Percentiles rank a stretch among this genome's conserved stretches.
Conservation (phyloP, 2,797 vertebrate species). For the Microhierax caerulescens region DNA sequence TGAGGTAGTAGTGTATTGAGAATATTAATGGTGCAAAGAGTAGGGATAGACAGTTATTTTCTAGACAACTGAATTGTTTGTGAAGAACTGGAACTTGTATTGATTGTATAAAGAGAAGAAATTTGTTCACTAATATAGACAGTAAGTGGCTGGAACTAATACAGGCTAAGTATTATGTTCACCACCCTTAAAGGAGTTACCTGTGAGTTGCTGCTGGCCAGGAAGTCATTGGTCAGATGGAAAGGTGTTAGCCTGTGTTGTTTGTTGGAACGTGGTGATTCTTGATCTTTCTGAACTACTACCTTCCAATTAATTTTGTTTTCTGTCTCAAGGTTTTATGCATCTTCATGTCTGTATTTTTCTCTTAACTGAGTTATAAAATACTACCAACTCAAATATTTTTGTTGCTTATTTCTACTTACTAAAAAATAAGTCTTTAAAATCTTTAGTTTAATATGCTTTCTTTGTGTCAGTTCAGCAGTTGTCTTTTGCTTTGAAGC, state of each 20-base stretch:
- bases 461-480: background rate
- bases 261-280: background rate
- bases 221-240: background rate
- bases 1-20: background rate
- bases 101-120: background rate
- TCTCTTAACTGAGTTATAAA: background rate
- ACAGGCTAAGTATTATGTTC: background rate
- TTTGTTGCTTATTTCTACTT: background rate
- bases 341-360: background rate
- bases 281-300: background rate
- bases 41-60: background rate
- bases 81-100: background rate
- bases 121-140: background rate
- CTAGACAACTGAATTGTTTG: background rate
- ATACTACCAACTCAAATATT: background rate
- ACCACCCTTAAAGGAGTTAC: background rate
- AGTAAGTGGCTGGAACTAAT: background rate
- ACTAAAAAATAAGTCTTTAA: background rate
- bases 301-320: background rate
- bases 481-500: background rate
- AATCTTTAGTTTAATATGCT: background rate
- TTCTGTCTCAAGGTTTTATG: background rate
- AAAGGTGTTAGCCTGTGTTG: background rate
- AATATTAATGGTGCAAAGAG: background rate
- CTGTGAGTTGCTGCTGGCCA: background rate